Conservation (phyloP, 30 jellyfish, hydroid and myxozoan genomes). For the Aurelia aurita region DNA sequence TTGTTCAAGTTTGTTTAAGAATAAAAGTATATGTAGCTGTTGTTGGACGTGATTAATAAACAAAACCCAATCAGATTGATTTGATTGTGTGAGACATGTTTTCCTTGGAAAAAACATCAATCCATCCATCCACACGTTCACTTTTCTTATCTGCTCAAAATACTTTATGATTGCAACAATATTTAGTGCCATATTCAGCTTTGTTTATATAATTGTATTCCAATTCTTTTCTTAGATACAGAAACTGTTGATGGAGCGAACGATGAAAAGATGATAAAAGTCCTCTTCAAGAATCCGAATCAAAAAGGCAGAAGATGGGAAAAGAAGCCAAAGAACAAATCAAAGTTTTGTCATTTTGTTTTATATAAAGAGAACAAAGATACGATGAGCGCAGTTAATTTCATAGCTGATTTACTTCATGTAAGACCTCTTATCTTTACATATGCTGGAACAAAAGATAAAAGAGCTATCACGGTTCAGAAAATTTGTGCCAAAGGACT, state of each 20-base stretch:
- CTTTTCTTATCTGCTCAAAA: no score
- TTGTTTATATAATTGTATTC: no score
- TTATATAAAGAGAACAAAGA: slow-evolving; percentile 93
- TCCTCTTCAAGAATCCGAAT: slow-evolving; percentile 24
- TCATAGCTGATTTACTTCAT: slow-evolving; percentile 74
- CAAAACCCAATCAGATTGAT: no score
- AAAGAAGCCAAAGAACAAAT: slow-evolving; percentile 4
- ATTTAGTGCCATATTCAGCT: no score
- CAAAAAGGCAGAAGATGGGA: slow-evolving; percentile 28
- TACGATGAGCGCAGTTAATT: slow-evolving; percentile 87
- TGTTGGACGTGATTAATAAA: no score
- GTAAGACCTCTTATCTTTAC: slow-evolving; percentile 65
- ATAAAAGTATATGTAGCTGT: no score
- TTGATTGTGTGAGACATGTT: no score
- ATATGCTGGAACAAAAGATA: slow-evolving; percentile 99
- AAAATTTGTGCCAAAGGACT: slow-evolving; percentile 68
- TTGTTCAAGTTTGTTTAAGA: no score
- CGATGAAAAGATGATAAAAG: slow-evolving; percentile 57
- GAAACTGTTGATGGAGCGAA: slow-evolving; percentile 61
- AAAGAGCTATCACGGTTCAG: slow-evolving; percentile 92
- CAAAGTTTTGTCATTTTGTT: slow-evolving; percentile 79
- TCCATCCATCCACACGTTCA: no score
- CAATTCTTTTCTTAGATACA: slow-evolving; percentile 57
- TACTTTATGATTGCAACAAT: no score
- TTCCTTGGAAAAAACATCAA: no score